phyloP scores from a whole-genome alignment of 2,888 invertebrate species.

The Blera fallax region DNA sequence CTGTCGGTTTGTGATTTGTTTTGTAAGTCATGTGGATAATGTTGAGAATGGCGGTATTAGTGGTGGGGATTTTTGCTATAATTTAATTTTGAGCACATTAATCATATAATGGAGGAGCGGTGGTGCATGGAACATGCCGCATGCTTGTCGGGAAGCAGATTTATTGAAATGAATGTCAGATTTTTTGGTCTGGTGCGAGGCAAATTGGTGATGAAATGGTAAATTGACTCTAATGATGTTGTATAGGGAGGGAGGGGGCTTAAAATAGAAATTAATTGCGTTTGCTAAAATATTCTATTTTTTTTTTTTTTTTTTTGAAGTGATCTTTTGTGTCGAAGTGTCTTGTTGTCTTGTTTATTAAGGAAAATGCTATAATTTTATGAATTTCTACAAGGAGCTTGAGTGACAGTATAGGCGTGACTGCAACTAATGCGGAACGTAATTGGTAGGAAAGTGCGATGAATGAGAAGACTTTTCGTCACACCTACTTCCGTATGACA shows the following conservation, averaged over 20 bases:
- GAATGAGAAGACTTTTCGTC: neutral
- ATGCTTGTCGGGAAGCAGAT: slow-evolving; percentile 25
- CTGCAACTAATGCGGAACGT: neutral
- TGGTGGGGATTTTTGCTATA: slow-evolving; percentile 34
- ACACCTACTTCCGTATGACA: neutral
- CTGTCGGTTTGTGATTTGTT: slow-evolving; percentile 38
- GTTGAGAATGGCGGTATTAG: slow-evolving; percentile 41
- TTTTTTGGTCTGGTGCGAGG: slow-evolving; percentile 34
- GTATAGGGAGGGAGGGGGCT: neutral
- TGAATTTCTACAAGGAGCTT: neutral
- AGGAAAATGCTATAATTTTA: neutral
- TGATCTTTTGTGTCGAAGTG: neutral
- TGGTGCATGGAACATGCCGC: slow-evolving; percentile 47
- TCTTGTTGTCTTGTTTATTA: neutral
- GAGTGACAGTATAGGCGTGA: neutral
- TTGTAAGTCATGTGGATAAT: slow-evolving; percentile 51
- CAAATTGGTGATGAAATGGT: slow-evolving; percentile 57
- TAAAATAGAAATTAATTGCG: slow-evolving; percentile 4
- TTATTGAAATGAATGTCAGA: slow-evolving; percentile 55
- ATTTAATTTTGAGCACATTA: slow-evolving; percentile 66
- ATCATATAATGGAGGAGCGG: slow-evolving; percentile 43
- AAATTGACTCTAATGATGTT: slow-evolving; percentile 45
- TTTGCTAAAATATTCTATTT: neutral
- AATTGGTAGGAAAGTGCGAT: neutral
- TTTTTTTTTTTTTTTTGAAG: neutral